Conservation (phyloP, 2,113 vertebrate species). For the Campylomormyrus numenius region DNA sequence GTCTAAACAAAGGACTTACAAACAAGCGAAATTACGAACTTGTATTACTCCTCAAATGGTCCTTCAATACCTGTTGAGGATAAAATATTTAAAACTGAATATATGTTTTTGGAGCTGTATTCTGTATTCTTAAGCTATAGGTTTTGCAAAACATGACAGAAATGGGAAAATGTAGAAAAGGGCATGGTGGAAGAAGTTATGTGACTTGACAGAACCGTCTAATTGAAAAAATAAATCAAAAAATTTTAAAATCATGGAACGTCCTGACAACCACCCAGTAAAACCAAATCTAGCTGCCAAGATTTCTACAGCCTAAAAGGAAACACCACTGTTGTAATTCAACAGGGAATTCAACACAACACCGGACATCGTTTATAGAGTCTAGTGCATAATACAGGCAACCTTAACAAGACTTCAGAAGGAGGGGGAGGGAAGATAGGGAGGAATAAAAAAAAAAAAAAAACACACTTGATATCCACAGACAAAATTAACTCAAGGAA, state of each 20-base stretch:
- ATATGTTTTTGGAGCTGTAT: constrained; percentile 52
- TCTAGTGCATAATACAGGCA: neutral
- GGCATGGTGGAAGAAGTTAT: constrained; percentile 39
- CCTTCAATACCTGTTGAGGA: constrained; percentile 74
- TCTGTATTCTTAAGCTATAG: constrained; percentile 56
- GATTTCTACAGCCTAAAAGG: neutral
- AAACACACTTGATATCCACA: neutral
- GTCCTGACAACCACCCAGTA: neutral
- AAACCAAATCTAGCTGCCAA: neutral
- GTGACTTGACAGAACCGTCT: neutral
- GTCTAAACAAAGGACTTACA: constrained; percentile 73
- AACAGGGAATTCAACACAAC: neutral
- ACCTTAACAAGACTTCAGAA: neutral
- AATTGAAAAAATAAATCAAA: neutral
- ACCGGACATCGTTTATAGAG: neutral
- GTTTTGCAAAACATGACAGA: constrained; percentile 48
- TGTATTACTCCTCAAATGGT: constrained; percentile 72
- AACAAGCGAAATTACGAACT: constrained; percentile 73
- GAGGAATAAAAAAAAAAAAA: neutral
- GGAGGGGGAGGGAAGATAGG: neutral
- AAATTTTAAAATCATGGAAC: neutral
- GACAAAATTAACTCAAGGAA: neutral
- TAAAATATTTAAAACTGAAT: constrained; percentile 66
- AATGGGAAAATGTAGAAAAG: constrained; percentile 44
- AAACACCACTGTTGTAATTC: neutral